Evolutionary conservation across 2,888 invertebrate species (phyloP), one percentile per base, ranked within the genome.

Genomic region (Meandrusa payeni): DNA sequence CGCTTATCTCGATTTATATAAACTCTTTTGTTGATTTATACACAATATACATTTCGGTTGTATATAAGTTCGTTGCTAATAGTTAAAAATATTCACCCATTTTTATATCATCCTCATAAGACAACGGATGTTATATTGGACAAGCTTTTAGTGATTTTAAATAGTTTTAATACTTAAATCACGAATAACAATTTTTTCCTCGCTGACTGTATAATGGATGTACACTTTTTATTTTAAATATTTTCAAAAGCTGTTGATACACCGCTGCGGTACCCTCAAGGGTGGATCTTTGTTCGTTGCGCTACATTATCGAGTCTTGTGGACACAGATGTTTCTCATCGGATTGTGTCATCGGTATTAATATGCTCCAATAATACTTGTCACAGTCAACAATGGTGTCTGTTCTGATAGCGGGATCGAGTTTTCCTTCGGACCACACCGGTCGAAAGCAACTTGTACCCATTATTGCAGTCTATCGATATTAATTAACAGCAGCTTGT

Each of bases 321-420:
- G 63, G 79, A 86, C 76, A 86, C 86, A 86, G 85, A 76, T 86
- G 86, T 78, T 74, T 74, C 69, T 77, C 79, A 79, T 81, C 76
- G 76, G 71, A 72, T 76, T 80, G 78, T 86, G 82, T 85, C 85
- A 85, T 85, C 80, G 67, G 76, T 82, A 82, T 83, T 79, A 81
- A 82, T 82, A 80, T 81, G 64, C 71, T 76, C 73, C 75, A 76
- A 78, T 82, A 78, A 73, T 78, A 79, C 72, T 69, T 71, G 70
- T 69, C 67, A 72, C 69, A 68, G 72, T 76, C 73, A 76, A 82
- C 80, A 76, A 78, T 79, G 77, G 72, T 70, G 73, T 68, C 69
- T 70, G 70, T 70, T 69, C 67, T 67, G 75, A 76, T 80, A 74
- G 57, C 65, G 64, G 70, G 69, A 73, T 63, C 58, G 60, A 61